phyloP scores from a whole-genome alignment of 2,888 invertebrate genomes.

The Tortrix viridana region DNA sequence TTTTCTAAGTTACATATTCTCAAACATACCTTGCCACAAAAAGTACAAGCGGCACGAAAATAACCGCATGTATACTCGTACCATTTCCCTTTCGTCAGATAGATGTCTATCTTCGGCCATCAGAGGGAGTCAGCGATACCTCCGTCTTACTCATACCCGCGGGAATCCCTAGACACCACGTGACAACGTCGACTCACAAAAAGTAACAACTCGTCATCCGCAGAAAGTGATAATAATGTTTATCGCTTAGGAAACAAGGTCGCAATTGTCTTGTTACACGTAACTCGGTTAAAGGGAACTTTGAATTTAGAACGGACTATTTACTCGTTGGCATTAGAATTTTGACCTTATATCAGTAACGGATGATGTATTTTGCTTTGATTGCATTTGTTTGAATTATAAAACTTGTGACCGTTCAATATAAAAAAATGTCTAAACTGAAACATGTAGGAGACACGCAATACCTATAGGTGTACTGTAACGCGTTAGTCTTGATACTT shows the following conservation, averaged over 20 bases:
- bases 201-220: slow-evolving; percentile 63
- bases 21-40: slow-evolving; percentile 53
- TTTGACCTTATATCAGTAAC: slow-evolving; percentile 46
- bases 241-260: slow-evolving; percentile 62
- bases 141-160: slow-evolving; percentile 60
- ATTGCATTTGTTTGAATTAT: slow-evolving; percentile 38
- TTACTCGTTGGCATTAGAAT: slow-evolving; percentile 43
- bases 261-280: slow-evolving; percentile 26
- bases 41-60: slow-evolving; percentile 62
- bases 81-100: slow-evolving; percentile 73
- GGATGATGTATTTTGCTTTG: slow-evolving; percentile 50
- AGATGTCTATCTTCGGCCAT: slow-evolving; percentile 71
- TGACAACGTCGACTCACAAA: slow-evolving; percentile 63
- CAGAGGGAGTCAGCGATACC: slow-evolving; percentile 56
- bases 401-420: slow-evolving; percentile 54
- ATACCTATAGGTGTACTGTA: slow-evolving; percentile 18
- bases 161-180: slow-evolving; percentile 71
- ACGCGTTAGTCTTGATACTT: slow-evolving; percentile 47
- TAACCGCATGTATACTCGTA: slow-evolving; percentile 61
- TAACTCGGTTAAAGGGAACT: slow-evolving; percentile 33
- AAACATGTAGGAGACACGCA: slow-evolving; percentile 11
- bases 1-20: slow-evolving; percentile 26
- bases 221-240: slow-evolving; percentile 66
- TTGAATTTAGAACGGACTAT: slow-evolving; percentile 40
- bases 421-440: slow-evolving; percentile 52